Percentiles rank a stretch among this genome's conserved stretches.
Evolutionary conservation across 2,888 invertebrate species (phyloP).

Genomic region (Sympetrum striolatum): DNA sequence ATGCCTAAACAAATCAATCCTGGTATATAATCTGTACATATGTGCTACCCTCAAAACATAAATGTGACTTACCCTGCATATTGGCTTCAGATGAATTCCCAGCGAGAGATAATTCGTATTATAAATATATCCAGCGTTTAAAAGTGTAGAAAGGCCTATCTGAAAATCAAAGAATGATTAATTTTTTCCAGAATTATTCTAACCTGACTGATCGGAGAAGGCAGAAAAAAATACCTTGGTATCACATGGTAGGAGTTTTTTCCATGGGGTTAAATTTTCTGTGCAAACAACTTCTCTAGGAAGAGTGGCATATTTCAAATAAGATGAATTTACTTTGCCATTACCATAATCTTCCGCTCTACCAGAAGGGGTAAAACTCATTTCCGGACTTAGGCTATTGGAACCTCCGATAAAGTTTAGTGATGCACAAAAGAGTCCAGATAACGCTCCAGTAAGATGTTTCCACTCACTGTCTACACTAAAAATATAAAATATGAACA

Average conservation of each 20-base stretch:
- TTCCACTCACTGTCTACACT: constrained; percentile 88
- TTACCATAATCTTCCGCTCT: constrained; percentile 60
- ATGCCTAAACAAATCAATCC: neutral
- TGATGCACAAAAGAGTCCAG: constrained; percentile 95
- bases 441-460: constrained; percentile 85
- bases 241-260: constrained; percentile 94
- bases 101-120: constrained; percentile 93
- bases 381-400: constrained; percentile 84
- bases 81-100: constrained; percentile 81
- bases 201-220: neutral
- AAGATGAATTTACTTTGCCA: constrained; percentile 63
- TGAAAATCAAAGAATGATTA: constrained; percentile 55
- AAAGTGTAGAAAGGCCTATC: constrained; percentile 83
- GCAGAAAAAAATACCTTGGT: constrained; percentile 66
- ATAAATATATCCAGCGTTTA: constrained; percentile 90
- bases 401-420: constrained; percentile 89
- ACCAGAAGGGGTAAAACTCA: constrained; percentile 81
- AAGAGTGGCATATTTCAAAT: constrained; percentile 83
- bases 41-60: neutral
- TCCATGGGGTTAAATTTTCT: constrained; percentile 98
- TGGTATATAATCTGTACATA: neutral
- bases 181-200: neutral
- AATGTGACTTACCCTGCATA: constrained; percentile 65
- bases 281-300: constrained; percentile 98
- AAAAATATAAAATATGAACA: constrained; percentile 37